These are phyloP conservation scores for Lerista edwardsae DNA, from an alignment of 2,797 vertebrate genomes.

Conservation along the genomic window DNA sequence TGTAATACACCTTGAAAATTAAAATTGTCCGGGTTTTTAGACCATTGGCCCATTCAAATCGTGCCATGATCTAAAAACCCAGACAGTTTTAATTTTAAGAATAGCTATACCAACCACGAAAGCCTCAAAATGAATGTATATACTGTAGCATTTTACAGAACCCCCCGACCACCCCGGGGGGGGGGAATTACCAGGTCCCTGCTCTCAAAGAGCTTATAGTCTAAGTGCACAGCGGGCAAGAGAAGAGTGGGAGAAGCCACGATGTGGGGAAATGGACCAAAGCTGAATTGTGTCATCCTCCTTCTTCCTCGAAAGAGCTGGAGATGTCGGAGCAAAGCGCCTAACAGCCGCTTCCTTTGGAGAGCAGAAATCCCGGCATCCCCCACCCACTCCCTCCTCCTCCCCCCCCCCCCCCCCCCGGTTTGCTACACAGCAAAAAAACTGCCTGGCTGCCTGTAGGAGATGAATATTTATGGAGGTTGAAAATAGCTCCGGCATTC, in stretches of 20 bases:
- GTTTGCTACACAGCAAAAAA: slow-evolving; percentile 3
- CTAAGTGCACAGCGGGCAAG: neutral
- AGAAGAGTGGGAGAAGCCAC: too few species aligned
- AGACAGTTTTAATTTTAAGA: too few species aligned
- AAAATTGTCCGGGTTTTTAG: too few species aligned
- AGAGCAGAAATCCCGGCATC: slow-evolving; percentile 9
- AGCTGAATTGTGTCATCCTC: too few species aligned
- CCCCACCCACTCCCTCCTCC: neutral
- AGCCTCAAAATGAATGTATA: too few species aligned
- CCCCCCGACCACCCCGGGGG: too few species aligned
- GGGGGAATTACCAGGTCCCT: too few species aligned
- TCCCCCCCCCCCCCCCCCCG: neutral
- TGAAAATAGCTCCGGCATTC: slow-evolving; percentile 73
- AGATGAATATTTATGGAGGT: slow-evolving; percentile 69
- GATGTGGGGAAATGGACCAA: neutral
- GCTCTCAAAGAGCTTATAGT: too few species aligned
- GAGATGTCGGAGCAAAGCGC: neutral
- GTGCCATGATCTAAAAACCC: too few species aligned
- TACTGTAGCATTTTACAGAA: neutral
- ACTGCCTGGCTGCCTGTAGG: slow-evolving; percentile 26
- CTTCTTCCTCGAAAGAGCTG: slow-evolving; percentile 22
- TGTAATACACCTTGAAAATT: too few species aligned
- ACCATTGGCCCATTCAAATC: too few species aligned
- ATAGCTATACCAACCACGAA: too few species aligned
- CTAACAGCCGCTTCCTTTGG: neutral